Evolutionary conservation across 2,888 invertebrate species (phyloP).

Genomic region (Fabriciana adippe): DNA sequence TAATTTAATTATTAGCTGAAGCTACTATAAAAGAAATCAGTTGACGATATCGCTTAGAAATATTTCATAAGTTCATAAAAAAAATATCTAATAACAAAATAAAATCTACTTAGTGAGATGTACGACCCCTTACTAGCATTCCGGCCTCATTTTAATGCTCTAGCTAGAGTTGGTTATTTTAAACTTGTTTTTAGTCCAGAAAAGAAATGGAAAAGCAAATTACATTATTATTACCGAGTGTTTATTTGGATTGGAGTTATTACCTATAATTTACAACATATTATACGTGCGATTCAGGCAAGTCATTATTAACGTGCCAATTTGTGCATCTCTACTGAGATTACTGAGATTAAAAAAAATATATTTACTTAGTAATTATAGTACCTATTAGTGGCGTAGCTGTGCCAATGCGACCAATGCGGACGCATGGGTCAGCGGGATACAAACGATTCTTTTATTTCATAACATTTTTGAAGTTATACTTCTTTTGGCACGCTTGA

Average conservation of each 20-base stretch:
- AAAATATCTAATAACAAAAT: too few species aligned
- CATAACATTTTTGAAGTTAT: too few species aligned
- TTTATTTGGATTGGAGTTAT: conserved; percentile 52
- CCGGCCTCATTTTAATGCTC: conserved; percentile 60
- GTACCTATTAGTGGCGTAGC: too few species aligned
- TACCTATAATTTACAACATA: conserved; percentile 63
- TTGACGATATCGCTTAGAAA: neutral
- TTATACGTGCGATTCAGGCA: conserved; percentile 61
- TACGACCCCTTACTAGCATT: conserved; percentile 52
- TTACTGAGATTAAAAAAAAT: too few species aligned
- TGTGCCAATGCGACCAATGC: too few species aligned
- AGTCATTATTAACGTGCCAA: conserved; percentile 33
- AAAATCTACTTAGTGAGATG: conserved; percentile 19
- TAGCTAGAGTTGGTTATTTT: conserved; percentile 62
- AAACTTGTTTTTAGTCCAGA: conserved; percentile 53
- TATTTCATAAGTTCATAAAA: neutral
- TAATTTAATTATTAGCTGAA: neutral
- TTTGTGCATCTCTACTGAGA: neutral
- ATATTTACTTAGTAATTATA: too few species aligned
- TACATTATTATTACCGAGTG: conserved; percentile 53
- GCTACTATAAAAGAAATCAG: neutral
- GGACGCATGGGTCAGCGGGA: too few species aligned
- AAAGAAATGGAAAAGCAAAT: conserved; percentile 43
- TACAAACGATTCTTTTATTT: too few species aligned
- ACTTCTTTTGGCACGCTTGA: too few species aligned